phyloP scores from a whole-genome alignment of 2,888 invertebrate species.

The Nephrotoma appendiculata region DNA sequence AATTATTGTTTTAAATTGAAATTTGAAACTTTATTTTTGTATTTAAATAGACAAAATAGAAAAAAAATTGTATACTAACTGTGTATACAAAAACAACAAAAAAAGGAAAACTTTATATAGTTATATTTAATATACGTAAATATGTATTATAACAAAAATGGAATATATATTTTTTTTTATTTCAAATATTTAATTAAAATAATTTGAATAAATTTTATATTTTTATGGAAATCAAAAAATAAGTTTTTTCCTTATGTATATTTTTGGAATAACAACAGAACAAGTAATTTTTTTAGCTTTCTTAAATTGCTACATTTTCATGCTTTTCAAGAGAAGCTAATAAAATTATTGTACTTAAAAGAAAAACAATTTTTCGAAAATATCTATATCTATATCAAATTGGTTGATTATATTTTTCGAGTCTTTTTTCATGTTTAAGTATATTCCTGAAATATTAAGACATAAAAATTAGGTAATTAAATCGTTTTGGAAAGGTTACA shows the following conservation, averaged over 20 bases:
- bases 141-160: background rate
- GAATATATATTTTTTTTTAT: background rate
- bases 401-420: background rate
- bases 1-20: constrained; percentile 4
- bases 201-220: background rate
- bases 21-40: constrained; percentile 2
- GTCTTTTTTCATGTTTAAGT: background rate
- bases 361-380: background rate
- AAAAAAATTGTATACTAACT: background rate
- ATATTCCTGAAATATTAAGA: background rate
- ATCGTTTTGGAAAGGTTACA: background rate
- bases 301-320: background rate
- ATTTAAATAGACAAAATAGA: constrained; percentile 3
- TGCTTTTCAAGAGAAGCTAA: background rate
- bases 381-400: background rate
- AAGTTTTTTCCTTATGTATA: background rate
- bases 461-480: background rate
- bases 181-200: background rate
- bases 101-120: background rate
- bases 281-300: background rate
- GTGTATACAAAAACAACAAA: background rate
- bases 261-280: background rate
- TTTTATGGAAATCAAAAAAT: background rate
- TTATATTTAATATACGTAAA: background rate
- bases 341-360: background rate